A percentile compares a stretch with the other conserved stretches of the same genome.
Conservation (phyloP, 2,113 vertebrate species). For the Nyctibius bracteatus region DNA sequence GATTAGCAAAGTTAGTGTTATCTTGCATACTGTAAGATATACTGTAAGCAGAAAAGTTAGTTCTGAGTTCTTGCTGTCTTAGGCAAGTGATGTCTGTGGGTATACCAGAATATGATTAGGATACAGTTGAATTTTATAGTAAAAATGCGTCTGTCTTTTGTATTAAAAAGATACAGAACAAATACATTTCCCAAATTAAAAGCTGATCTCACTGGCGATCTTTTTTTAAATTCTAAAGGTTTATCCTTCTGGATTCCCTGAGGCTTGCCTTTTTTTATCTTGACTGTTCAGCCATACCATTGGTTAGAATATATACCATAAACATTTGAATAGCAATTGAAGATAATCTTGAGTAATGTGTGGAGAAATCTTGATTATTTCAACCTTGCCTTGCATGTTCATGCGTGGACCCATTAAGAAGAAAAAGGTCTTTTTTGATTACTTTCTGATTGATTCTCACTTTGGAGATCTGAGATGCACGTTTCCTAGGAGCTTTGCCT, state of each 20-base stretch:
- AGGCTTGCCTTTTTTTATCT: neutral
- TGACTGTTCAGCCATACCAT: neutral
- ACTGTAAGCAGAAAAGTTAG: neutral
- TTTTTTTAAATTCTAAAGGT: neutral
- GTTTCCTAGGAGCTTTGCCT: neutral
- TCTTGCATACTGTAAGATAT: neutral
- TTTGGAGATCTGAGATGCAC: neutral
- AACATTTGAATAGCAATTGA: neutral
- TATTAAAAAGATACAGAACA: neutral
- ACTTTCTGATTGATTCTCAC: neutral
- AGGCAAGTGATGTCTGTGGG: neutral
- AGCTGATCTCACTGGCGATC: neutral
- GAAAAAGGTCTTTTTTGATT: neutral
- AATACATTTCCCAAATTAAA: neutral
- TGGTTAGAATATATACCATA: neutral
- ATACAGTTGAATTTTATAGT: neutral
- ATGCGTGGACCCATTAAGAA: neutral
- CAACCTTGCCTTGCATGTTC: neutral
- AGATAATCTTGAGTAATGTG: neutral
- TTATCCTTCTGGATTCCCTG: neutral
- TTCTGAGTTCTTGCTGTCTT: neutral
- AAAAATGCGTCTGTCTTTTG: neutral
- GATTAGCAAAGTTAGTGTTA: neutral
- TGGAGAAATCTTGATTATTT: neutral
- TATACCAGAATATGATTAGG: neutral